Base-by-base conservation (phyloP, 1,140 invertebrate species). In the Hylyphantes graminicola region DNA sequence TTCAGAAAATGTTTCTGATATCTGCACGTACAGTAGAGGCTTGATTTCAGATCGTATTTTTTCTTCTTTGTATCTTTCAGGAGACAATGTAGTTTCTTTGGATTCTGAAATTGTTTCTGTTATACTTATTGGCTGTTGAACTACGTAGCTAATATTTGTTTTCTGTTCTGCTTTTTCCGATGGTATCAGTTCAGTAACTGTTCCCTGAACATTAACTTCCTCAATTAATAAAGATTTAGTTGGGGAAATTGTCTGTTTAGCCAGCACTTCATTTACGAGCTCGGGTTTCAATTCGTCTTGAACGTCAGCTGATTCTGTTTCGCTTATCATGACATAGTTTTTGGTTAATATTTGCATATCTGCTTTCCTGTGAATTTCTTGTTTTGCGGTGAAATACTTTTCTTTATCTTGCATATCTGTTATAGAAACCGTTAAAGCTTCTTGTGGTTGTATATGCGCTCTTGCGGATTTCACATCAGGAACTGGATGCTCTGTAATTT, bases 101-200 rank as follows among this genome's bases (percentile, higher is more conserved):
- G 54, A 17, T 53, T 73, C 82, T 51, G 82, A 68, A 59, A 85
- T 35, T 15, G 77, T 57, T 77, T 85, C 82, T 61, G 76, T 54
- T 5, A 85, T 57, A 51, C 11, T 51, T 15, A 85, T 59, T 17
- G 82, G 61, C 3, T 72, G 53, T 15, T 68, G 21, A 10, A 59
- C 3, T 17, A 70, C 63, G 53, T 67, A 54, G 53, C 57, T 85
- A 59, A 70, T 11, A 51, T 17, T 11, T n/a, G 63, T 57, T 53
- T 85, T 19, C 57, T 85, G 73, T 76, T 50, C 17, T 15, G 70
- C 50, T 13, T 19, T 13, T 51, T 57, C 50, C 61, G 53, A 17
- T 13, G 61, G 7, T 61, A 61, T 85, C 10, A 85, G 21, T 8
- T 85, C 35, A 12, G 74, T 70, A 68, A 72, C 82, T 15, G 51